phyloP scores from a whole-genome alignment of 2,888 invertebrate genomes.

The Macrophya alboannulata region DNA sequence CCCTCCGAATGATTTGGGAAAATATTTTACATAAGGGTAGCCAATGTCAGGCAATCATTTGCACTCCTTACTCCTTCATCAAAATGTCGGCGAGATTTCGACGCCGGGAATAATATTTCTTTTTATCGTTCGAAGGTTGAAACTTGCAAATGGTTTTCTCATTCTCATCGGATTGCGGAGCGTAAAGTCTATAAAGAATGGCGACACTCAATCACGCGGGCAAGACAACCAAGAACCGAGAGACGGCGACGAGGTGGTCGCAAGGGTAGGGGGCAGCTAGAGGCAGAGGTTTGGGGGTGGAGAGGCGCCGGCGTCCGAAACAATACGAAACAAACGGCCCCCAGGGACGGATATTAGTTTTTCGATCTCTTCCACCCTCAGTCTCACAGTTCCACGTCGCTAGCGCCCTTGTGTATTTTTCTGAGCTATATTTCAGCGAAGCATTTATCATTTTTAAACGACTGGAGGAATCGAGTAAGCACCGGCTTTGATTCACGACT shows the following conservation, averaged over 20 bases:
- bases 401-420: constrained; percentile 73
- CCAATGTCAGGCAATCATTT: background rate
- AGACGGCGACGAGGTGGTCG: constrained; percentile 48
- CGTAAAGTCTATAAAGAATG: constrained; percentile 74
- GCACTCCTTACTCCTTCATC: background rate
- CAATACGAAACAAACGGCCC: constrained; percentile 80
- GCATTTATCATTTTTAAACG: constrained; percentile 79
- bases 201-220: constrained; percentile 78
- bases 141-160: constrained; percentile 54
- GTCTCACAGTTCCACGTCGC: constrained; percentile 60
- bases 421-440: constrained; percentile 77
- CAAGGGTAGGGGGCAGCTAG: background rate
- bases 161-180: constrained; percentile 53
- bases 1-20: background rate
- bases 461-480: constrained; percentile 67
- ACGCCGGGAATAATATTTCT: constrained; percentile 45
- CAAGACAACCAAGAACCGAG: constrained; percentile 48
- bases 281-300: constrained; percentile 70
- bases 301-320: constrained; percentile 74
- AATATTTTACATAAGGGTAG: background rate
- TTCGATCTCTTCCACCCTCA: constrained; percentile 74
- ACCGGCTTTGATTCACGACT: constrained; percentile 67
- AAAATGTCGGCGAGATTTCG: background rate
- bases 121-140: constrained; percentile 40
- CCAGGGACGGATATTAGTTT: constrained; percentile 79